A percentile compares a stretch with the other conserved stretches of the same genome.
phyloP scores from a whole-genome alignment of 2,113 vertebrate genomes.

The Danio rerio region DNA sequence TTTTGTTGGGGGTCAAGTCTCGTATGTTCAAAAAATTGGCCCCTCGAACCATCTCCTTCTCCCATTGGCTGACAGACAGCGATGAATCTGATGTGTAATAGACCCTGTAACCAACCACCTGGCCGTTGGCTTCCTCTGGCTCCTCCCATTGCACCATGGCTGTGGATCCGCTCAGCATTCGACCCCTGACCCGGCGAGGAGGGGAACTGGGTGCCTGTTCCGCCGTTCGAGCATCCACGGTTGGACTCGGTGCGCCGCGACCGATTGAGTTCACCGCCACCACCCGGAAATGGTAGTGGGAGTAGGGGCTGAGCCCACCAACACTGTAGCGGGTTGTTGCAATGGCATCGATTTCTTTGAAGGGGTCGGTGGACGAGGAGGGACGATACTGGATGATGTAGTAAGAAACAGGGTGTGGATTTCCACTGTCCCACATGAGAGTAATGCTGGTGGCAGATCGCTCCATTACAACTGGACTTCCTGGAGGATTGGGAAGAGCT shows the following conservation, averaged over 20 bases:
- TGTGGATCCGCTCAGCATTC: slow-evolving; percentile 96
- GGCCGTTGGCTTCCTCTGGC: slow-evolving; percentile 95
- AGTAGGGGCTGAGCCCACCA: slow-evolving; percentile 96
- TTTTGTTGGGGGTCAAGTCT: slow-evolving; percentile 92
- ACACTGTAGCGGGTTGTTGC: slow-evolving; percentile 98
- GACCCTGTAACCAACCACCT: slow-evolving; percentile 97
- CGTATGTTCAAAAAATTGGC: slow-evolving; percentile 94
- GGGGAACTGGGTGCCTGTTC: slow-evolving; percentile 97
- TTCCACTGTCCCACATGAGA: slow-evolving; percentile 97
- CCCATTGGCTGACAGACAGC: slow-evolving; percentile 93
- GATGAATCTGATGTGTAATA: slow-evolving; percentile 93
- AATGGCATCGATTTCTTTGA: slow-evolving; percentile 97
- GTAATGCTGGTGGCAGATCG: slow-evolving; percentile 98
- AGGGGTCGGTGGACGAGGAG: slow-evolving; percentile 87
- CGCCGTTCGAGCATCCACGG: slow-evolving; percentile 90
- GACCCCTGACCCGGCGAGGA: slow-evolving; percentile 92
- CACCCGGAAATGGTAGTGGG: slow-evolving; percentile 95
- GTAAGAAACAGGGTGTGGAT: slow-evolving; percentile 96
- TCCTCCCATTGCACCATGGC: slow-evolving; percentile 99
- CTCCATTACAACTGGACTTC: slow-evolving; percentile 91
- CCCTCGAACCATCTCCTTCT: slow-evolving; percentile 96
- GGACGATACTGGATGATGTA: slow-evolving; percentile 95
- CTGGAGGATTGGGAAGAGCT: slow-evolving; percentile 96
- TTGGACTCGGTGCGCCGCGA: slow-evolving; percentile 89
- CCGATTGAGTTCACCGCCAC: slow-evolving; percentile 97